A percentile compares a stretch with the other conserved stretches of the same genome.
phyloP scores from a whole-genome alignment of 2,113 vertebrate genomes.

The Paramormyrops kingsleyae region DNA sequence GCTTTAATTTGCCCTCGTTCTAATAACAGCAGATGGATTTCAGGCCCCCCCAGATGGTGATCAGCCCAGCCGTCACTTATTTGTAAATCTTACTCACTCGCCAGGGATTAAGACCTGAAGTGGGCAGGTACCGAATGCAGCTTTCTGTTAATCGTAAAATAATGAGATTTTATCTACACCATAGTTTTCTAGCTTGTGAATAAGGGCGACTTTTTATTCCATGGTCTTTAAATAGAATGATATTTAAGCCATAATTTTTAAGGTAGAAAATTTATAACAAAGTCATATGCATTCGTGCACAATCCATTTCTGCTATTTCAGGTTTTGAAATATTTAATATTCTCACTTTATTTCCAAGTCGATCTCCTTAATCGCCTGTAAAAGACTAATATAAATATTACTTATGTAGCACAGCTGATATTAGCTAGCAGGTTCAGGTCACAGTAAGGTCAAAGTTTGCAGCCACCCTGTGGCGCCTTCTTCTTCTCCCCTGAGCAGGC shows the following conservation, averaged over 20 bases:
- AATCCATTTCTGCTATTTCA: constrained; percentile 1
- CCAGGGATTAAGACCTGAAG: constrained; percentile 5
- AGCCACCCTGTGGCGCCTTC: neutral
- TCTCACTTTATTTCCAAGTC: neutral
- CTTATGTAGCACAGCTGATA: neutral
- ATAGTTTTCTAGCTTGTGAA: neutral
- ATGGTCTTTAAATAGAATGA: neutral
- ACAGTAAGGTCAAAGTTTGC: neutral
- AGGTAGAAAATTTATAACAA: neutral
- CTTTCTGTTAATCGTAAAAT: neutral
- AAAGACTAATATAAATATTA: neutral
- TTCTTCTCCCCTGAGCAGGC: neutral
- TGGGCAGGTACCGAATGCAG: neutral
- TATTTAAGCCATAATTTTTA: neutral
- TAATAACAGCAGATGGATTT: neutral
- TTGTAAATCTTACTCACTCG: constrained; percentile 1
- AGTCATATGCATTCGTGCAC: neutral
- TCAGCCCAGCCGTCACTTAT: neutral
- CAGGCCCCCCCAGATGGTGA: neutral
- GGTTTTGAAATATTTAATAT: neutral
- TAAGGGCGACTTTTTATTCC: neutral
- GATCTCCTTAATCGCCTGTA: neutral
- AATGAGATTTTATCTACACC: neutral
- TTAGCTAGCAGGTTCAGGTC: neutral
- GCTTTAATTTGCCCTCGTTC: neutral